Base-by-base conservation (phyloP, 92 coral and sea anemone species). In the Scolanthus callimorphus region DNA sequence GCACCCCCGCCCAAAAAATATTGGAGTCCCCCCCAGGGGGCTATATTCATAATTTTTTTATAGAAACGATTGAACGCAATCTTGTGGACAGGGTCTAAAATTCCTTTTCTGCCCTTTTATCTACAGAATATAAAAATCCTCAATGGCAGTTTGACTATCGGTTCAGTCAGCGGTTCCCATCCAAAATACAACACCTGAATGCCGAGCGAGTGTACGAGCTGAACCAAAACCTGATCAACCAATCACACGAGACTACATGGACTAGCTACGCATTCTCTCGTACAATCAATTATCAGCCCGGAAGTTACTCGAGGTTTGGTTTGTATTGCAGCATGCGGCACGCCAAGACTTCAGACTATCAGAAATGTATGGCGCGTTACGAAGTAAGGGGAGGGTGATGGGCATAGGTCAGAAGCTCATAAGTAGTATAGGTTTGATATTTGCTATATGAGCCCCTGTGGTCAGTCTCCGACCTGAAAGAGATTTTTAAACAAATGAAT, bases 251-350 rank as follows among this genome's bases (percentile, higher is more conserved):
- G 46, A 67, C 11, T 22, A 38, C 59, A 45, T 91, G 95, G 78
- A 60, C 57, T 10, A 79, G 70, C 25, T 90, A 76, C 28, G 75
- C 67, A 8, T 82, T 67, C 57, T 88, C 97, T 6, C 76, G 96
- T 11, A 59, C 74, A 63, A 77, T 85, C 17, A 67, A 71, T 15
- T 86, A 91, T 48, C 91, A 91, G 28, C 91, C 96, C 1, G 62
- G 43, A 30, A 31, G 69, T 0, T 91, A 77, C 44, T 69, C 81
- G 8, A 43, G 97, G 65, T 91, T 91, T 49, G 43, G 23, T 0
- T 77, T 81, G 20, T 91, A 87, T 71, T 91, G 97, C 57, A 76
- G 84, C 1, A 89, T 91, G 85, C 66, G 86, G 39, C 57, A 73
- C 51, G 87, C 75, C 3, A 39, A 57, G 24, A 57, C 56, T 15